Base-by-base conservation (phyloP, 1,140 invertebrate genomes). In the Caenorhabditis briggsae region DNA sequence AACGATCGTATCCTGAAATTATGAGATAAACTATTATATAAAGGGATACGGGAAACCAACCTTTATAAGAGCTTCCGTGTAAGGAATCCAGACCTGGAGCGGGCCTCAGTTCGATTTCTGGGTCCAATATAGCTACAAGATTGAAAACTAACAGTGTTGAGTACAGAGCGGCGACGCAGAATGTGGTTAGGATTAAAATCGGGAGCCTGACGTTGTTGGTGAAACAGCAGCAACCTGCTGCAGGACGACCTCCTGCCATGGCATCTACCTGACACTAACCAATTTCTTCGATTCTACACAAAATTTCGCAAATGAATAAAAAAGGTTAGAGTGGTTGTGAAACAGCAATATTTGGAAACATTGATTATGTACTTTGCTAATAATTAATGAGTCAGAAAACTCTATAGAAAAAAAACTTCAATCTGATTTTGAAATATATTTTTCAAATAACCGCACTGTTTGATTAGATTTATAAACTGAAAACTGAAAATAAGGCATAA, bases 91-190 rank as follows among this genome's bases (percentile, higher is more conserved):
- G 70, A 14, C 53, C 70, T 8, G 48, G 64, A n/a, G 82, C 74
- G 23, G 85, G 85, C 41, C 55, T 82, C 11, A 86, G 11, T 12
- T 64, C 41, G 16, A 86, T n/a, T 20, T 86, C 85, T 11, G 56
- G 48, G 41, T 88, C 74, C 25, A 83, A 65, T 50, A 88, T 84
- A 7, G 82, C 85, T 41, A 84, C 18, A 11, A 88, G 46, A 41
- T 88, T 88, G 85, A 87, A 87, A 5, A 86, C n/a, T 6, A 88
- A 41, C 5, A 88, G 25, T 23, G 88, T 88, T n/a, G 87, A 61
- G 46, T 83, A 88, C 7, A 88, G 23, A 12, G 64, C 55, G 2
- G 86, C 84, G 8, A 87, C 33, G 20, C 53, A 46, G 33, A 61
- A 33, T n/a, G 84, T 65, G 25, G 70, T 56, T 20, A 83, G 46